A percentile compares a stretch with the other conserved stretches of the same genome.
Conservation (phyloP, 2,888 invertebrate genomes). For the Agrypnus murinus region DNA sequence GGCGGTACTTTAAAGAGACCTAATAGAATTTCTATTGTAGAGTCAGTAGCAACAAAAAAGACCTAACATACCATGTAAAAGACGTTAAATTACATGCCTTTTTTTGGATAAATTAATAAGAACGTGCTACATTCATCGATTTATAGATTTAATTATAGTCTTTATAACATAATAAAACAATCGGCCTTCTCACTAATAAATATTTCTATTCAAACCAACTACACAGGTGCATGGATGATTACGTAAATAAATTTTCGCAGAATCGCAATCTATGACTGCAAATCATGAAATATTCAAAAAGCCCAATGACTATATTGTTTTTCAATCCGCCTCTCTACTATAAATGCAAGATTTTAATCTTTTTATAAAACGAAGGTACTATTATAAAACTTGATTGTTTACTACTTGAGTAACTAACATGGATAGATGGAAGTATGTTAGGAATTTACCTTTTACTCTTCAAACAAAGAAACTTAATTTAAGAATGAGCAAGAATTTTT, state of each 20-base stretch:
- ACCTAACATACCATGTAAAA: too few species aligned
- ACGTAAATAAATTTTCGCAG: constrained; percentile 11
- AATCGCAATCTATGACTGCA: constrained; percentile 20
- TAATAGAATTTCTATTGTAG: too few species aligned
- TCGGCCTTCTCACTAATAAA: constrained; percentile 17
- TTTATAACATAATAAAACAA: background rate
- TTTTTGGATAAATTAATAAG: constrained; percentile 3
- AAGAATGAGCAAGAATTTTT: background rate
- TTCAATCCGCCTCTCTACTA: constrained; percentile 5
- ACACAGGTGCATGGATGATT: constrained; percentile 12
- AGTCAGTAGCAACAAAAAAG: too few species aligned
- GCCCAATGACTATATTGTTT: constrained; percentile 22
- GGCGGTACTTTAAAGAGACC: background rate
- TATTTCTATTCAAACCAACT: background rate
- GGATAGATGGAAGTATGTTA: background rate
- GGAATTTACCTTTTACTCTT: background rate
- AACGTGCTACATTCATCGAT: constrained; percentile 6
- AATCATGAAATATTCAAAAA: constrained; percentile 14
- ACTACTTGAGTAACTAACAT: background rate
- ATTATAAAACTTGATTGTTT: constrained; percentile 16
- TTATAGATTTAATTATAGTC: constrained; percentile 12
- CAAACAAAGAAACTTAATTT: constrained; percentile 1
- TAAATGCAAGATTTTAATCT: constrained; percentile 7
- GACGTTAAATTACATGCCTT: background rate
- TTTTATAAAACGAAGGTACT: background rate